phyloP scores from a whole-genome alignment of 53 echinoderm and acorn worm genomes.

The Glandiceps talaboti region DNA sequence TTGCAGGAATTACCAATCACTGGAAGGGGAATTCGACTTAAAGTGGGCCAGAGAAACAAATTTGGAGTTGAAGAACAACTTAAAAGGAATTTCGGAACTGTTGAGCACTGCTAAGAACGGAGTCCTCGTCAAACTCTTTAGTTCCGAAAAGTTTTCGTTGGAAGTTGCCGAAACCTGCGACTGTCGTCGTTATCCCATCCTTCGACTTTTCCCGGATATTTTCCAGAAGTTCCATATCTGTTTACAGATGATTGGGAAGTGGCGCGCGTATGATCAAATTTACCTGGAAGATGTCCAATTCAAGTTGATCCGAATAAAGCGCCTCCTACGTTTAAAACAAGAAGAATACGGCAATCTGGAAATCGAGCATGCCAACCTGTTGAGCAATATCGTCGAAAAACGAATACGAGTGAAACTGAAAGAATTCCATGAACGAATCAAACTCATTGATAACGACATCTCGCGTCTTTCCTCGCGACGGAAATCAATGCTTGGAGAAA shows the following conservation, averaged over 20 bases:
- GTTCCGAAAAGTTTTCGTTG: slow-evolving; percentile 74
- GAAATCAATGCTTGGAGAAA: slow-evolving; percentile 41
- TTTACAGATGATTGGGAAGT: slow-evolving; percentile 67
- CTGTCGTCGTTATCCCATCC: slow-evolving; percentile 59
- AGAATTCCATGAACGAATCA: slow-evolving; percentile 58
- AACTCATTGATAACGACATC: slow-evolving; percentile 57
- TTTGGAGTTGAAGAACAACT: slow-evolving; percentile 58
- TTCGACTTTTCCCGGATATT: slow-evolving; percentile 71
- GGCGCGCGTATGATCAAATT: slow-evolving; percentile 88
- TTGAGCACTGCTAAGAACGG: slow-evolving; percentile 40
- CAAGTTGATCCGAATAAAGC: slow-evolving; percentile 65
- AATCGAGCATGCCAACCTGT: slow-evolving; percentile 55
- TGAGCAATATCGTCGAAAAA: slow-evolving; percentile 69
- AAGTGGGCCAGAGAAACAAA: slow-evolving; percentile 78
- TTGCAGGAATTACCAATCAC: slow-evolving; percentile 80
- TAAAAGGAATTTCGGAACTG: slow-evolving; percentile 41
- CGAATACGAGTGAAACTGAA: slow-evolving; percentile 68
- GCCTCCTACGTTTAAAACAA: slow-evolving; percentile 66
- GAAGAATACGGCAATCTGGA: slow-evolving; percentile 83
- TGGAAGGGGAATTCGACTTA: slow-evolving; percentile 85
- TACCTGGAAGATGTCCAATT: slow-evolving; percentile 89
- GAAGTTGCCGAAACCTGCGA: slow-evolving; percentile 89
- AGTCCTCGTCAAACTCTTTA: slow-evolving; percentile 58
- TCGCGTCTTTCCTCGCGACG: slow-evolving; percentile 27
- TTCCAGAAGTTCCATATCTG: slow-evolving; percentile 85